Evolutionary conservation across 1,140 invertebrate genomes (phyloP).

Genomic region (Pseudomyrmex cubaensis): DNA sequence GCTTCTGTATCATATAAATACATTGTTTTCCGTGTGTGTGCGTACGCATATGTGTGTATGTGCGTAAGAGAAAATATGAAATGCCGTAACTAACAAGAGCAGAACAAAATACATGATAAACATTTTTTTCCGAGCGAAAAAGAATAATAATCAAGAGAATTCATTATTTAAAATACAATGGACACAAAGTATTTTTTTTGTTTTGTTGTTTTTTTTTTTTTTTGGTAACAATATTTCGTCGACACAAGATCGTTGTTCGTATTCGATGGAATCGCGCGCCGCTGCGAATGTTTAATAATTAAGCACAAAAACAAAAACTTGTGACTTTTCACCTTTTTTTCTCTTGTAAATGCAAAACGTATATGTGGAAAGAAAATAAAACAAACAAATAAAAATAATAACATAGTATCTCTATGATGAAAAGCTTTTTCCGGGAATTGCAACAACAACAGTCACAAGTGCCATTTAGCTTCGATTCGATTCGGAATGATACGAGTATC

Average conservation of each 20-base stretch:
- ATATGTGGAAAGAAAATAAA: too few species aligned
- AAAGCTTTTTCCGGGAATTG: not conserved
- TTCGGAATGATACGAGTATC: conserved; percentile 6
- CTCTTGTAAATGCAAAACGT: too few species aligned
- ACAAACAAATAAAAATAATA: conserved; percentile 37
- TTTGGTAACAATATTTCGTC: not conserved
- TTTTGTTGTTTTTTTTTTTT: not conserved
- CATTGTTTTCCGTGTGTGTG: not conserved
- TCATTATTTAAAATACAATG: conserved; percentile 31
- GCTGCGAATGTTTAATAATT: conserved; percentile 12
- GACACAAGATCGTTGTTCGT: conserved; percentile 6
- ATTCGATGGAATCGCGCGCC: not conserved
- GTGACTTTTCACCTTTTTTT: too few species aligned
- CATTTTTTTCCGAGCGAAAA: conserved; percentile 5
- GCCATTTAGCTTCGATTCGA: not conserved
- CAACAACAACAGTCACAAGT: not conserved
- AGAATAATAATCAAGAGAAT: not conserved
- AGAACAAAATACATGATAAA: conserved; percentile 14
- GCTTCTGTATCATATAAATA: conserved; percentile 8
- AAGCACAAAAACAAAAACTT: too few species aligned
- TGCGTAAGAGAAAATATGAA: not conserved
- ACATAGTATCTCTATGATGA: not conserved
- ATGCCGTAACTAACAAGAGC: not conserved
- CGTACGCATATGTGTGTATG: too few species aligned
- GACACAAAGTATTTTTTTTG: conserved; percentile 16